phyloP scores from a whole-genome alignment of 2,888 invertebrate genomes.

The Eupithecia pulchellata region DNA sequence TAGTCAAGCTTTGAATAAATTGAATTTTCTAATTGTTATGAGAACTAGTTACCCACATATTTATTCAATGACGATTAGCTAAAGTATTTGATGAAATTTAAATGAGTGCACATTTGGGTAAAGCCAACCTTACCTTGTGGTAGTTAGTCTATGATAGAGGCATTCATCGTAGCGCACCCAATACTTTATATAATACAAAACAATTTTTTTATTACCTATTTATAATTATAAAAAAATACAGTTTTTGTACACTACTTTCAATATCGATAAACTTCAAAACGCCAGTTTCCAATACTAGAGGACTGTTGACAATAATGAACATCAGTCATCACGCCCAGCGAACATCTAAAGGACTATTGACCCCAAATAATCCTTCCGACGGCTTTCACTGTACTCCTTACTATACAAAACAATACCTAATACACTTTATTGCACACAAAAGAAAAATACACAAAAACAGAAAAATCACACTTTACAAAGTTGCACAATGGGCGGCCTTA shows the following conservation, averaged over 20 bases:
- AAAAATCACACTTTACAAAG: no score
- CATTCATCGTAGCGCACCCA: no score
- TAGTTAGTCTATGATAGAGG: no score
- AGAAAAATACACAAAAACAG: no score
- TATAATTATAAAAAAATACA: neutral
- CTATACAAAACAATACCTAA: no score
- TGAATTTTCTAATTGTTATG: neutral
- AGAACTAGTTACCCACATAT: neutral
- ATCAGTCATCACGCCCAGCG: neutral
- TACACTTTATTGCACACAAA: no score
- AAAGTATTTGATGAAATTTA: neutral
- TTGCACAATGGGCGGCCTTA: no score
- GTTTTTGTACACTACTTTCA: neutral
- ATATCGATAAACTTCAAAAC: neutral
- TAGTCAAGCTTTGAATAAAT: neutral
- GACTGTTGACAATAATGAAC: neutral
- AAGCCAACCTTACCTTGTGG: no score
- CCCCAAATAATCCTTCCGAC: neutral
- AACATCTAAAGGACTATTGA: neutral
- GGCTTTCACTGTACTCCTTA: no score
- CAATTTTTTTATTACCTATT: no score
- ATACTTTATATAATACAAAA: no score
- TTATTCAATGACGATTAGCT: neutral
- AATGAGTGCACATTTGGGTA: neutral
- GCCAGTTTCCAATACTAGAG: neutral